phyloP scores from a whole-genome alignment of 2,797 vertebrate species.

The Capromys pilorides region DNA sequence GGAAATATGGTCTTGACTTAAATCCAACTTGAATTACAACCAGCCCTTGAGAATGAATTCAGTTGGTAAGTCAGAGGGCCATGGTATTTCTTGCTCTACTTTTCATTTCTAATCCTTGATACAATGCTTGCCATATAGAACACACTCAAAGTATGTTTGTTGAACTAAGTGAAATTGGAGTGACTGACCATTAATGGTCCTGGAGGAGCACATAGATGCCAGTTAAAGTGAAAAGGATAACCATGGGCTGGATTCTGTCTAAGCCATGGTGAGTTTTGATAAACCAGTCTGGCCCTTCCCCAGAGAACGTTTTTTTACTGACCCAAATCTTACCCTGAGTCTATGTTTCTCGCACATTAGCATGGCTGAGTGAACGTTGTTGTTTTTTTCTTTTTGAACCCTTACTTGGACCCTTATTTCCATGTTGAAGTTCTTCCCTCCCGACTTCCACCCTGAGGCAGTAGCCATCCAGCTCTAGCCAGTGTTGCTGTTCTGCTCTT shows the following conservation, averaged over 20 bases:
- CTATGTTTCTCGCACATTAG: background rate
- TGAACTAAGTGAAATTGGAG: background rate
- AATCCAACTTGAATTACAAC: too few relatives aligned
- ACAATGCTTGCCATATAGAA: background rate
- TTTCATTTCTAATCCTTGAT: background rate
- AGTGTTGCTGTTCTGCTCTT: background rate
- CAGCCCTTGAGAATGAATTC: too few relatives aligned
- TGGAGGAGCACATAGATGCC: background rate
- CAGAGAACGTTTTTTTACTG: conserved; percentile 7
- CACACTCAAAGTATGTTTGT: background rate
- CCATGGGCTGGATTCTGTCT: background rate
- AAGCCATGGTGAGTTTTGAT: background rate
- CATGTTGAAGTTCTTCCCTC: background rate
- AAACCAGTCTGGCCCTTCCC: background rate
- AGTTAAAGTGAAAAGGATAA: background rate
- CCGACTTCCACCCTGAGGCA: background rate
- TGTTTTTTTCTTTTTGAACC: background rate
- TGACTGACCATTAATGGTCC: background rate
- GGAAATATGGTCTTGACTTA: too few relatives aligned
- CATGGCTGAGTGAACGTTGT: background rate
- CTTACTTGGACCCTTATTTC: background rate
- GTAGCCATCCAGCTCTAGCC: background rate
- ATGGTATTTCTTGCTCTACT: background rate
- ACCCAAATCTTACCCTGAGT: background rate
- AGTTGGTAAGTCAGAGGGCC: too few relatives aligned